phyloP scores from a whole-genome alignment of 1,140 invertebrate species.

The Drosophila subobscura region DNA sequence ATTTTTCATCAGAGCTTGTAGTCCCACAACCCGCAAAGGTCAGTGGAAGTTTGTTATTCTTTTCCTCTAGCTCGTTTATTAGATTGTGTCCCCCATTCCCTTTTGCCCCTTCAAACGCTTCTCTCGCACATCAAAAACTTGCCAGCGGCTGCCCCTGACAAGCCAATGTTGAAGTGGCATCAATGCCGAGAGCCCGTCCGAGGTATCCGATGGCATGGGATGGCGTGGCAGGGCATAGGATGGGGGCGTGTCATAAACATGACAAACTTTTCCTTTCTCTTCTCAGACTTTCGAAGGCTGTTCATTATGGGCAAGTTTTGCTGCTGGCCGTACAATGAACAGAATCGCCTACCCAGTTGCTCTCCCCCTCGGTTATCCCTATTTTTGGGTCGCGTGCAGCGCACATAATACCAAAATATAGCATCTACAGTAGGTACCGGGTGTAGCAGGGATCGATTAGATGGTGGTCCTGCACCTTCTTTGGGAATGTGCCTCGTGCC shows the following conservation, averaged over 20 bases:
- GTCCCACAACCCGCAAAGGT: constrained; percentile 49
- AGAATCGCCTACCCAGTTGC: constrained; percentile 1
- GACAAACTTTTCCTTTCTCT: constrained; percentile 57
- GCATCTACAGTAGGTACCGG: not conserved
- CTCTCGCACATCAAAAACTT: constrained; percentile 72
- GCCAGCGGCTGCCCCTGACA: constrained; percentile 74
- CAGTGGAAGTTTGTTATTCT: constrained; percentile 70
- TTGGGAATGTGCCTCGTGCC: too few species aligned
- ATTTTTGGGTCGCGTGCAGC: constrained; percentile 25
- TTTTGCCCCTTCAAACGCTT: constrained; percentile 27
- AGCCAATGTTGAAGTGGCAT: constrained; percentile 61
- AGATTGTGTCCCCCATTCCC: constrained; percentile 51
- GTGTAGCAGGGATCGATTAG: not conserved
- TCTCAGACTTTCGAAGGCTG: constrained; percentile 31
- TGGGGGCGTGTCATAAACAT: constrained; percentile 67
- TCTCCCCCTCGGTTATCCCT: too few species aligned
- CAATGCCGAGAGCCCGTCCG: constrained; percentile 33
- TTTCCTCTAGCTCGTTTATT: constrained; percentile 65
- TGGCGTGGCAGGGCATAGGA: not conserved
- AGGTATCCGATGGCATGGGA: constrained; percentile 23
- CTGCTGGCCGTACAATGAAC: constrained; percentile 1
- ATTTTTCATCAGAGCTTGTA: constrained; percentile 67
- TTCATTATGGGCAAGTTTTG: constrained; percentile 69
- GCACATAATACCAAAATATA: constrained; percentile 18
- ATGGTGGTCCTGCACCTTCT: too few species aligned